Percentiles rank a stretch among this genome's conserved stretches.
phyloP scores from a whole-genome alignment of 2,113 vertebrate species.

The Hippocampus guttulatus region DNA sequence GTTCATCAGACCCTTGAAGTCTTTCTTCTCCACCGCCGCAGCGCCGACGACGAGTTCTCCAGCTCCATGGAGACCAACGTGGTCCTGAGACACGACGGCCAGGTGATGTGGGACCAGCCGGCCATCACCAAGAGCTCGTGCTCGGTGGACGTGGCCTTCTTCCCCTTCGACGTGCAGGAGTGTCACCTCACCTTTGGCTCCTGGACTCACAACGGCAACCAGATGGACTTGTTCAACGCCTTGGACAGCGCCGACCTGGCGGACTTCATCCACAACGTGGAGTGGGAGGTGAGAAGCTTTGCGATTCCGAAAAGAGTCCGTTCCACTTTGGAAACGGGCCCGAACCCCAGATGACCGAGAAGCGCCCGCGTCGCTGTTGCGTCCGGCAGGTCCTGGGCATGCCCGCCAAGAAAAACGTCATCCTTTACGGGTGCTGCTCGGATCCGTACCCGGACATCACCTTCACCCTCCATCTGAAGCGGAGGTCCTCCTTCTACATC shows the following conservation, averaged over 20 bases:
- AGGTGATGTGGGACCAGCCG: conserved; percentile 83
- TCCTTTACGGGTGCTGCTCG: conserved; percentile 86
- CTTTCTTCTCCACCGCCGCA: conserved; percentile 28
- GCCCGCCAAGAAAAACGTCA: conserved; percentile 80
- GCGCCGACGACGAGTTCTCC: conserved; percentile 78
- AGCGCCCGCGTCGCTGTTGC: neutral
- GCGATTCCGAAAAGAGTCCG: no score
- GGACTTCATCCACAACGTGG: conserved; percentile 87
- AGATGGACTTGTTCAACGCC: conserved; percentile 79
- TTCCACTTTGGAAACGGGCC: no score
- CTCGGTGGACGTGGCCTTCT: conserved; percentile 87
- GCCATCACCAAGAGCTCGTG: conserved; percentile 92
- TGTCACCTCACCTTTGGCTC: conserved; percentile 88
- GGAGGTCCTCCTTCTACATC: conserved; percentile 86
- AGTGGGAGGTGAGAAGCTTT: conserved; percentile 62
- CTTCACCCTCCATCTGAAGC: conserved; percentile 82
- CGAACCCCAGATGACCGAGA: neutral
- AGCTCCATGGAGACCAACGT: conserved; percentile 88
- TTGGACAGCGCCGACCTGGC: conserved; percentile 74
- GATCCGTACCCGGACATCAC: conserved; percentile 90
- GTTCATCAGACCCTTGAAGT: neutral
- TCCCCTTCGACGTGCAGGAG: conserved; percentile 86
- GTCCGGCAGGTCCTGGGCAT: conserved; percentile 76
- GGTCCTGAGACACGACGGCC: conserved; percentile 78
- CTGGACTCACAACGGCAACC: conserved; percentile 90